These are phyloP conservation scores for Apis laboriosa DNA, from an alignment of 1,140 invertebrate species.

Conservation along the genomic window DNA sequence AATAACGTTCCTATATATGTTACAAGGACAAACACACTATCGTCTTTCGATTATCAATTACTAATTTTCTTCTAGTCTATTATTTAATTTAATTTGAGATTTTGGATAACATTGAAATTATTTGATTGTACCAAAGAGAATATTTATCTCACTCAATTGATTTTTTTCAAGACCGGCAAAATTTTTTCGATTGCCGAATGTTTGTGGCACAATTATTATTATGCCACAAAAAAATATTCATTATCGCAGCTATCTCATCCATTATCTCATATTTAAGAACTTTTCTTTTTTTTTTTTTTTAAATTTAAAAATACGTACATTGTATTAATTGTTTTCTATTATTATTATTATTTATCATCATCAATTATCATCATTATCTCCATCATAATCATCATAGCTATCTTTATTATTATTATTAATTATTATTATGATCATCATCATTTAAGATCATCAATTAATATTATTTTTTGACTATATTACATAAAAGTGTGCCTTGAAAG, in stretches of 20 bases:
- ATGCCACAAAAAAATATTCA: not conserved
- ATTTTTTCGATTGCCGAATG: not conserved
- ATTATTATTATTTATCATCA: not conserved
- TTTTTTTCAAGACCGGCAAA: not conserved
- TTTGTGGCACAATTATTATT: not conserved
- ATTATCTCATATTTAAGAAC: not conserved
- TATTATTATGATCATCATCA: not conserved
- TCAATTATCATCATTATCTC: not conserved
- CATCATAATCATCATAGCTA: too few species aligned
- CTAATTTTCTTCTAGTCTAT: slow-evolving; percentile 2
- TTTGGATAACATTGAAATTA: not conserved
- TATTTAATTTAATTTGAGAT: slow-evolving; percentile 1
- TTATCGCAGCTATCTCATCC: not conserved
- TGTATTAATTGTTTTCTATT: not conserved
- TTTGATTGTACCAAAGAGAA: not conserved
- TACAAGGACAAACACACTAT: not conserved
- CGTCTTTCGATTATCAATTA: not conserved
- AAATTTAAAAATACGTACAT: not conserved
- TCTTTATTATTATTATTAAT: not conserved
- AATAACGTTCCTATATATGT: too few species aligned
- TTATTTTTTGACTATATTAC: not conserved
- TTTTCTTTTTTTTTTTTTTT: not conserved
- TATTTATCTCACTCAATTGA: not conserved
- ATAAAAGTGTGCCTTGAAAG: slow-evolving; percentile 28
- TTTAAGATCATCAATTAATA: not conserved